These are phyloP conservation scores for Polydrusus pterygomalis DNA, from an alignment of 2,888 invertebrate genomes.

Conservation along the genomic window DNA sequence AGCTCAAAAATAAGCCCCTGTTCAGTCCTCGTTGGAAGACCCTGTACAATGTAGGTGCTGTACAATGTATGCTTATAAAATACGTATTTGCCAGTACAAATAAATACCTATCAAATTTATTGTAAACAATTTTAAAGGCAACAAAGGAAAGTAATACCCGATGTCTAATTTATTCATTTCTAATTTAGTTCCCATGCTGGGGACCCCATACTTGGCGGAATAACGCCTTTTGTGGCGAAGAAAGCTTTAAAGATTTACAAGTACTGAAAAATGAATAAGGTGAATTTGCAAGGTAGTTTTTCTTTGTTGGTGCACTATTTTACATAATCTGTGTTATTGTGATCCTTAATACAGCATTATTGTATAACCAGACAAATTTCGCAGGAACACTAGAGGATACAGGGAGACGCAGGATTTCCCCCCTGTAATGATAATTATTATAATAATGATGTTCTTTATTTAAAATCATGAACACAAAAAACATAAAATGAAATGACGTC, in stretches of 20 bases:
- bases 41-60: not conserved
- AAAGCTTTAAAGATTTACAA: slow-evolving; percentile 41
- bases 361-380: too few species aligned
- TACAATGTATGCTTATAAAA: not conserved
- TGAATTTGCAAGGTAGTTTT: slow-evolving; percentile 20
- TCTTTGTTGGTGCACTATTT: not conserved
- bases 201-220: slow-evolving; percentile 37
- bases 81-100: not conserved
- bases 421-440: too few species aligned
- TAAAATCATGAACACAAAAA: too few species aligned
- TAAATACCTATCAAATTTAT: not conserved
- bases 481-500: too few species aligned
- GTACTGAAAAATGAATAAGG: slow-evolving; percentile 37
- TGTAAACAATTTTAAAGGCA: slow-evolving; percentile 20
- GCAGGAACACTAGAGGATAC: too few species aligned
- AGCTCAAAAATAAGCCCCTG: too few species aligned
- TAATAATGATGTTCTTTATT: too few species aligned
- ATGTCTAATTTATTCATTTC: slow-evolving; percentile 39
- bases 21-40: too few species aligned
- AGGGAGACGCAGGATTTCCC: too few species aligned
- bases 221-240: slow-evolving; percentile 42
- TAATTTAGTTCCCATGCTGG: slow-evolving; percentile 45
- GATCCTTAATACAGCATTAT: not conserved
- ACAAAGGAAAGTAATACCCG: slow-evolving; percentile 35
- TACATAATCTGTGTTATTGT: not conserved